Evolutionary conservation across 2,113 vertebrate genomes (phyloP).

Genomic region (Thamnophis sirtalis): DNA sequence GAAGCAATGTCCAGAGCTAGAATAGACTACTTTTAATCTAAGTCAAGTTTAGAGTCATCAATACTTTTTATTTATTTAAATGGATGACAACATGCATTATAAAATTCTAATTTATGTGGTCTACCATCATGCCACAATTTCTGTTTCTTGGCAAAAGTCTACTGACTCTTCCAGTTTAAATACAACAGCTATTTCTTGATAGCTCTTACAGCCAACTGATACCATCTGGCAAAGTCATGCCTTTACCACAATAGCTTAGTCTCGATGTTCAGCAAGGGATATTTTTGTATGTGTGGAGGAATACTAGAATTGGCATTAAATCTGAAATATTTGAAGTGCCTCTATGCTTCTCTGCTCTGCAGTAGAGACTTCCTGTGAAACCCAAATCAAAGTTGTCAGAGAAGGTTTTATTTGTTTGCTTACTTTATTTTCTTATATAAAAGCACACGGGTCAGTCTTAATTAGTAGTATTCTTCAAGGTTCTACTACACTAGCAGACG

Average conservation of each 20-base stretch:
- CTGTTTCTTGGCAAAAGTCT: not conserved
- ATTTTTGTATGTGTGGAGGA: slow-evolving; percentile 34
- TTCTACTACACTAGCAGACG: slow-evolving; percentile 17
- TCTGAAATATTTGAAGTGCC: not conserved
- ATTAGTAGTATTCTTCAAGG: not conserved
- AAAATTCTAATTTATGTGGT: not conserved
- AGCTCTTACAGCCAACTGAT: not conserved
- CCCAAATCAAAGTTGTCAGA: not conserved
- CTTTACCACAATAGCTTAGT: not conserved
- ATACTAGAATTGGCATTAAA: not conserved
- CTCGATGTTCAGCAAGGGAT: not conserved
- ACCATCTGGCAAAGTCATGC: not conserved
- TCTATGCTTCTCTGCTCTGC: slow-evolving; percentile 2
- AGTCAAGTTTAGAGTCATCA: not conserved
- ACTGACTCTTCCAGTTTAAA: not conserved
- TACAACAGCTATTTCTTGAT: slow-evolving; percentile 3
- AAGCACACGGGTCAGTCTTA: slow-evolving; percentile 9
- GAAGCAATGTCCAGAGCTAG: not conserved
- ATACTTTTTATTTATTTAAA: not conserved
- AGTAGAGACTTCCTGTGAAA: not conserved
- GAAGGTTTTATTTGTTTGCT: not conserved
- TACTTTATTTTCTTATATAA: slow-evolving; percentile 26
- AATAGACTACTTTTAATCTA: not conserved
- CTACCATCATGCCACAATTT: not conserved
- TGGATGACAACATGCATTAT: not conserved